Conservation (phyloP, 2,113 vertebrate species). For the Gobio gobio region DNA sequence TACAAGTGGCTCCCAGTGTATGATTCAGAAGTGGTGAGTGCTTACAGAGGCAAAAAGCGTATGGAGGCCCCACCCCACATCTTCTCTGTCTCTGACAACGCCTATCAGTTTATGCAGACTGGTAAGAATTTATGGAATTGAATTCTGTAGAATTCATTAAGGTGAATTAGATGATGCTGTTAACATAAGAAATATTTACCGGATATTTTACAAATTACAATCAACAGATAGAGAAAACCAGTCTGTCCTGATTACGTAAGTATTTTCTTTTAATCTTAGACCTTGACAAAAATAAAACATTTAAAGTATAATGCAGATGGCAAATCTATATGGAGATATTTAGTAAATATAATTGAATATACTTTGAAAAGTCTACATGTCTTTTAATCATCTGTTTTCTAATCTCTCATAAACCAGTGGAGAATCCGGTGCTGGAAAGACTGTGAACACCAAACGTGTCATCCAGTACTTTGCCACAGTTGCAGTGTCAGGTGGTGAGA, state of each 20-base stretch:
- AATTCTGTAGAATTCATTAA: no score
- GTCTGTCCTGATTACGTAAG: no score
- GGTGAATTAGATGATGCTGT: neutral
- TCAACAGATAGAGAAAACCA: no score
- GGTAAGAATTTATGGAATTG: neutral
- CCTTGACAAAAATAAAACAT: no score
- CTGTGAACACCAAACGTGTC: conserved; percentile 58
- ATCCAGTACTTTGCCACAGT: neutral
- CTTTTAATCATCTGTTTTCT: neutral
- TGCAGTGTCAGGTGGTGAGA: conserved; percentile 34
- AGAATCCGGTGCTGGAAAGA: conserved; percentile 61
- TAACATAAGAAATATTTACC: neutral
- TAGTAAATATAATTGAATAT: no score
- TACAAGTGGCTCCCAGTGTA: conserved; percentile 85
- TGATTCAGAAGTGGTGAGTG: conserved; percentile 37
- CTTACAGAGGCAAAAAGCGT: conserved; percentile 76
- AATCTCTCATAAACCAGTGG: conserved; percentile 42
- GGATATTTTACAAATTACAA: neutral
- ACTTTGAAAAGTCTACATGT: neutral
- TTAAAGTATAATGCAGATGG: no score
- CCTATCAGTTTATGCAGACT: conserved; percentile 44
- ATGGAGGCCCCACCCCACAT: conserved; percentile 48
- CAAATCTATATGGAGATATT: no score
- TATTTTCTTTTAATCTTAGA: no score
- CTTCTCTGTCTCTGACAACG: conserved; percentile 53